Evolutionary conservation across 2,888 invertebrate genomes (phyloP).

Genomic region (Chrysolina oricalcia): DNA sequence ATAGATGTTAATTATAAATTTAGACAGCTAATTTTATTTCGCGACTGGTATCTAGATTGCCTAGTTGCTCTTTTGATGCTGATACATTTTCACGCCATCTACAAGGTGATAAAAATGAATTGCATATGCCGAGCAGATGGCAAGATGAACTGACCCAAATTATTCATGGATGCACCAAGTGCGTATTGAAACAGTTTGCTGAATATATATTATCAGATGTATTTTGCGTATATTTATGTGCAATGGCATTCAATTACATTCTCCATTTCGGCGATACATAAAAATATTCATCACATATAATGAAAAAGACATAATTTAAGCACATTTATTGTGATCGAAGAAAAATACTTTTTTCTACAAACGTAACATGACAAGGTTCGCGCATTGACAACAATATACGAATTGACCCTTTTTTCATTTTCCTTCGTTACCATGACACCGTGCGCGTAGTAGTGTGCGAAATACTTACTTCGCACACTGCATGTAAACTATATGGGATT

Average conservation of each 20-base stretch:
- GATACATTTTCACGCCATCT: conserved; percentile 21
- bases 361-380: too few relatives aligned
- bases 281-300: too few relatives aligned
- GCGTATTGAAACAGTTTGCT: not conserved
- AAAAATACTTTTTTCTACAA: too few relatives aligned
- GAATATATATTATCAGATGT: not conserved
- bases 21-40: conserved; percentile 4
- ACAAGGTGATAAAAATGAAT: conserved; percentile 18
- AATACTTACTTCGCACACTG: too few relatives aligned
- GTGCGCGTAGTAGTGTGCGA: too few relatives aligned
- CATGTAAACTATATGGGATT: too few relatives aligned
- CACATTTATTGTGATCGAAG: too few relatives aligned
- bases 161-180: not conserved
- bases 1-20: conserved; percentile 17
- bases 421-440: too few relatives aligned
- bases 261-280: too few relatives aligned
- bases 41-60: conserved; percentile 17
- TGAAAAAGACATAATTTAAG: too few relatives aligned
- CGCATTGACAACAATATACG: too few relatives aligned
- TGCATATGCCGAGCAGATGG: conserved; percentile 18
- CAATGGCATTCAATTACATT: not conserved
- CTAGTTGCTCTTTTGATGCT: not conserved
- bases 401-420: too few relatives aligned
- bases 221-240: not conserved
- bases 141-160: conserved; percentile 5